Evolutionary conservation across 2,888 invertebrate species (phyloP), one percentile per base, ranked within the genome.

Genomic region (Chironomus riparius): DNA sequence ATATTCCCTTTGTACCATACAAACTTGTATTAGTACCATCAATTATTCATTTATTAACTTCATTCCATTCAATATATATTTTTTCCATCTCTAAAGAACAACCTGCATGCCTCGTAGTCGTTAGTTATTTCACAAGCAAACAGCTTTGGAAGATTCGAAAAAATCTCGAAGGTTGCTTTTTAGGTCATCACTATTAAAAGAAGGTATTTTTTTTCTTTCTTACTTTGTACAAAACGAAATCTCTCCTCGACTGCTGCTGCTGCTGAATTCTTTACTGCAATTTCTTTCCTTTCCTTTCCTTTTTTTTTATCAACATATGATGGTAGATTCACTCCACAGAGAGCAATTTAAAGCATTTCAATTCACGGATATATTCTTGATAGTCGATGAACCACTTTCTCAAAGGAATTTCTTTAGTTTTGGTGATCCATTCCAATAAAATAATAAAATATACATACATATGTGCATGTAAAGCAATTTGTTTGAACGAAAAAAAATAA

Each of bases 321-420:
- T 56, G 15, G 56, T 3, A 65, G 10, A 21, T 65, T 65, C 62
- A 3, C 21, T 13, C 65, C 10, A 7, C 65, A 24, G 22, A 38
- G 38, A 38, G 38, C 10, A 38, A 38, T 38, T 38, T 38, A 38
- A 38, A 38, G 38, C 38, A 38, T 65, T 56, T 15, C 65, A 65
- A 13, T 65, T 65, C 65, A 65, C 65, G 65, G 65, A 65, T 65
- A 65, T 65, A 24, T 28, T 21, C 72, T 73, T 56, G 56, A 71
- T 56, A 70, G 56, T 47, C 70, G 70, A 18, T 71, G 71, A 47
- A 47, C 71, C 48, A 62, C 72, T 73, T 73, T 73, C 71, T 38
- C 72, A 47, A 56, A 71, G 72, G 72, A 73, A 62, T 73, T 56
- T 56, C 65, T 73, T 38, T 56, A 5, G 5, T 15, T 18, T 18